Evolutionary conservation across 2,888 invertebrate genomes (phyloP).

Genomic region (Steinernema scapterisci): DNA sequence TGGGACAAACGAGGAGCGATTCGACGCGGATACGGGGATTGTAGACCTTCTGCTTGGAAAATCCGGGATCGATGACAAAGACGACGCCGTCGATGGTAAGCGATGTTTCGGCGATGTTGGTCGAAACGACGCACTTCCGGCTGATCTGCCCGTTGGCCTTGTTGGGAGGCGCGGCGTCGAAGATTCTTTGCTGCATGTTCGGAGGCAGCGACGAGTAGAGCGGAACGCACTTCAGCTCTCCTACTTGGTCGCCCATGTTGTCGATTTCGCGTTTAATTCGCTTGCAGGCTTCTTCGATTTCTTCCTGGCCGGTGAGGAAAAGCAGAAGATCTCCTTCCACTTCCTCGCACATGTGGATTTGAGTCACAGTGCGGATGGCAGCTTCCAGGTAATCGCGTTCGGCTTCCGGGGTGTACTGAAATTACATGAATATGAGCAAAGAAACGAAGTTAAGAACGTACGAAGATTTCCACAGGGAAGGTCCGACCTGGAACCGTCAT

Average conservation of each 20-base stretch:
- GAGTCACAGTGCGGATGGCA: slow-evolving; percentile 93
- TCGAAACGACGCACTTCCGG: slow-evolving; percentile 81
- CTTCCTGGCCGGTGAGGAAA: slow-evolving; percentile 84
- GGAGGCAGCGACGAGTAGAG: slow-evolving; percentile 97
- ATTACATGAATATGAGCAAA: neutral
- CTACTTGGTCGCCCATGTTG: slow-evolving; percentile 85
- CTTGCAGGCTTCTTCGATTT: slow-evolving; percentile 99
- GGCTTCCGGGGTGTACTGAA: slow-evolving; percentile 89
- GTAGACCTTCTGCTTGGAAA: slow-evolving; percentile 97
- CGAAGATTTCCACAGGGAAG: slow-evolving; percentile 92
- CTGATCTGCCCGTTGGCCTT: slow-evolving; percentile 85
- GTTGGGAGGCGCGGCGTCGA: slow-evolving; percentile 91
- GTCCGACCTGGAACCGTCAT: slow-evolving; percentile 98
- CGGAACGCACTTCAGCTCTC: slow-evolving; percentile 96
- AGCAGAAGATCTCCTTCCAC: slow-evolving; percentile 82
- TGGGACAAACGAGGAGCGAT: slow-evolving; percentile 93
- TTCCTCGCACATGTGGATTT: slow-evolving; percentile 84
- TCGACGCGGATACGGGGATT: slow-evolving; percentile 90
- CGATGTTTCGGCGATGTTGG: slow-evolving; percentile 98
- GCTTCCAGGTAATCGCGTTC: slow-evolving; percentile 97
- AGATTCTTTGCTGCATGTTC: slow-evolving; percentile 84
- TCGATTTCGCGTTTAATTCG: slow-evolving; percentile 93
- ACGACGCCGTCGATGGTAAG: slow-evolving; percentile 98
- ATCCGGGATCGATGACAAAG: slow-evolving; percentile 98
- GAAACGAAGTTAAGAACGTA: slow-evolving; percentile 40